Conservation (phyloP, 2,888 invertebrate genomes). For the Andrena fulva region DNA sequence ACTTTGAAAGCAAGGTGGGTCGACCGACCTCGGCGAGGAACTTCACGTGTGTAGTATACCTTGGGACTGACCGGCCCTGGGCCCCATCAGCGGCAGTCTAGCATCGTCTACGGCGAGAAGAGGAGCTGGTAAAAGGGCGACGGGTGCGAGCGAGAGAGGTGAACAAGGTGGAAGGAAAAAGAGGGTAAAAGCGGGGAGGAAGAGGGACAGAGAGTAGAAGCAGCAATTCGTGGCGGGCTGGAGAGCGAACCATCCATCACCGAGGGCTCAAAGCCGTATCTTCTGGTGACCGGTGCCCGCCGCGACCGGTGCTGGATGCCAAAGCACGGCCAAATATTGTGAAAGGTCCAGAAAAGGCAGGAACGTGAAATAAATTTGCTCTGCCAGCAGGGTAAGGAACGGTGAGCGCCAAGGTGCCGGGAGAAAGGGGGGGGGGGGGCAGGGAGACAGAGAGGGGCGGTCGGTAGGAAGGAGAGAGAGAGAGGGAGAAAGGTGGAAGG, state of each 20-base stretch:
- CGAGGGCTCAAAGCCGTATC: constrained; percentile 80
- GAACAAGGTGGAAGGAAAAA: constrained; percentile 17
- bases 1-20: constrained; percentile 12
- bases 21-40: constrained; percentile 49
- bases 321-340: constrained; percentile 84
- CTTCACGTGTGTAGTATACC: constrained; percentile 41
- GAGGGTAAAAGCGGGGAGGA: constrained; percentile 32
- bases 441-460: neutral
- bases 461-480: constrained; percentile 30
- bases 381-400: constrained; percentile 70
- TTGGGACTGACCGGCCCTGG: constrained; percentile 66
- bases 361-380: constrained; percentile 83
- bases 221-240: constrained; percentile 67
- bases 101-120: constrained; percentile 66
- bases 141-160: constrained; percentile 43
- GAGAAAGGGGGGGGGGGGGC: constrained; percentile 20
- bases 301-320: constrained; percentile 73
- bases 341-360: constrained; percentile 85
- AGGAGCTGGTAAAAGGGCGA: constrained; percentile 56
- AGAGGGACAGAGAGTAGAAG: constrained; percentile 60
- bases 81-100: constrained; percentile 65
- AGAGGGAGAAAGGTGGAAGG: constrained; percentile 53
- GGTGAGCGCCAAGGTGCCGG: constrained; percentile 45
- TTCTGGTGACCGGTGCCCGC: constrained; percentile 79
- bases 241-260: constrained; percentile 83